phyloP scores from a whole-genome alignment of 2,113 vertebrate genomes.

The mouse (Mus musculus) region DNA sequence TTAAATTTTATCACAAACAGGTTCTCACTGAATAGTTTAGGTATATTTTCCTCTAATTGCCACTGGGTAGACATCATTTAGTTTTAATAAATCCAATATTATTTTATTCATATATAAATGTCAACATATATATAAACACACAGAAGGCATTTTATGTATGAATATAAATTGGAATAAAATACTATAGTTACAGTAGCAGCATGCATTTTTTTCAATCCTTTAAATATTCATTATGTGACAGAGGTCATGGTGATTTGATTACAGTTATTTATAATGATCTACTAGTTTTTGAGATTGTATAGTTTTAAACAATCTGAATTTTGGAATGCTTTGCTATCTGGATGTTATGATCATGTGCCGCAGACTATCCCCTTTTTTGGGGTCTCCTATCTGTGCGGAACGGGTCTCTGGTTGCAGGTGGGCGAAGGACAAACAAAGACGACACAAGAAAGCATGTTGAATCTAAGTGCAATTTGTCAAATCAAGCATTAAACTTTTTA shows the following conservation, averaged over 20 bases:
- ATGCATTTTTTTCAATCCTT: background rate
- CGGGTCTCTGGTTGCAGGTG: too few species aligned
- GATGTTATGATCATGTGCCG: background rate
- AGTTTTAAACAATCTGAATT: slow-evolving; percentile 41
- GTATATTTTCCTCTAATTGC: background rate
- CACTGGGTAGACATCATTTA: background rate
- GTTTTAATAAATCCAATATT: background rate
- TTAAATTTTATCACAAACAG: background rate
- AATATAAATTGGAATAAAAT: background rate
- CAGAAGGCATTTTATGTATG: background rate
- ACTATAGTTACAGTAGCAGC: background rate
- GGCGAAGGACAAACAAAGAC: too few species aligned
- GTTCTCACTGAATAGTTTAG: background rate
- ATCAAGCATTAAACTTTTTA: too few species aligned
- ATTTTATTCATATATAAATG: background rate
- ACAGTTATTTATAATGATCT: slow-evolving; percentile 29
- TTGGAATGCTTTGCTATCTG: background rate
- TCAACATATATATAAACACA: background rate
- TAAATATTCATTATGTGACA: background rate
- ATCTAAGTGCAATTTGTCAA: too few species aligned
- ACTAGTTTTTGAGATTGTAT: background rate
- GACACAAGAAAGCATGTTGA: too few species aligned
- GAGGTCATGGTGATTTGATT: background rate
- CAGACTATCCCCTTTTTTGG: too few species aligned
- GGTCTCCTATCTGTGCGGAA: too few species aligned